Evolutionary conservation across 30 jellyfish, hydroid and myxozoan genomes (phyloP).

Genomic region (Mastigias papua): DNA sequence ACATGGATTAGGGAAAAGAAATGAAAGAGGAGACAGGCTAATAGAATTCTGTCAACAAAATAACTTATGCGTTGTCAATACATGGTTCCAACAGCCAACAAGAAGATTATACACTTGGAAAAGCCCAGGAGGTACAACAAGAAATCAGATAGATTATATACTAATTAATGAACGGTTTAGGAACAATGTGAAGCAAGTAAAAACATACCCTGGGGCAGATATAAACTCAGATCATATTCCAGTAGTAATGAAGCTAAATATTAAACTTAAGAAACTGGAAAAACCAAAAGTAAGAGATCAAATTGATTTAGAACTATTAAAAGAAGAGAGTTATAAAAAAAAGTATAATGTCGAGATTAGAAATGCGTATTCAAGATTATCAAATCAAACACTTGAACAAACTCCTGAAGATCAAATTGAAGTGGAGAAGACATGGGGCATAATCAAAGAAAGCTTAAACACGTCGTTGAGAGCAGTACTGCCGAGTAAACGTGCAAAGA

Average conservation of each 20-base stretch:
- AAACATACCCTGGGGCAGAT: no score
- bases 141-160: neutral
- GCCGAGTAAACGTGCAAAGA: slow-evolving; percentile 1
- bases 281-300: neutral
- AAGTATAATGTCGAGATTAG: neutral
- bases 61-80: neutral
- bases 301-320: neutral
- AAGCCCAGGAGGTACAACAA: slow-evolving; percentile 8
- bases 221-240: neutral
- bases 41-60: slow-evolving; percentile 2
- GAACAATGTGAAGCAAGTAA: neutral
- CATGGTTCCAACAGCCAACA: slow-evolving; percentile 28
- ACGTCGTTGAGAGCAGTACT: neutral
- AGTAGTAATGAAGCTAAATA: neutral
- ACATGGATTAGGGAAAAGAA: no score
- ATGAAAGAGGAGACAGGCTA: slow-evolving; percentile 19
- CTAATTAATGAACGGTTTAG: neutral
- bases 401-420: neutral
- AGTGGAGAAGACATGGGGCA: neutral
- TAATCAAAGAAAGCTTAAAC: neutral
- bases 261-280: neutral
- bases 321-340: neutral
- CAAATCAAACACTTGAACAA: neutral
- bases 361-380: neutral
- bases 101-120: slow-evolving; percentile 26